Base-by-base conservation (phyloP, 2,113 vertebrate species). In the Oxyura jamaicensis region DNA sequence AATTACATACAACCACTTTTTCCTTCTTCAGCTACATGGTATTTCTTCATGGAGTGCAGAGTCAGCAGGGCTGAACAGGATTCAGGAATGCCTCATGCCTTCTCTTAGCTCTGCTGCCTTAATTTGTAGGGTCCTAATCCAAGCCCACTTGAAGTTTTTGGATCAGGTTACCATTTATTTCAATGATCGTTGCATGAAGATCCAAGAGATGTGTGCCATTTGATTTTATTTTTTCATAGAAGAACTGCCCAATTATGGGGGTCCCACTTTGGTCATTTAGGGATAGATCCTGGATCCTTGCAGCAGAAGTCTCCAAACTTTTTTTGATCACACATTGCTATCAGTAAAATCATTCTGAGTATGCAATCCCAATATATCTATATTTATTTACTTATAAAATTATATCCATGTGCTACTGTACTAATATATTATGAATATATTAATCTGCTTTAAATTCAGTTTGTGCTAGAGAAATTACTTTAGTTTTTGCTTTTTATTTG, bases 371-470 rank as follows among this genome's bases (percentile, higher is more conserved):
- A 17, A 4, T 67, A 13, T 63, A 50, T 39, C 15, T 26, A 33
- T 25, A 58, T 53, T 86, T 73, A 50, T 73, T 62, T 68, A 56
- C n/a, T 11, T 22, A 48, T 48, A 21, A 7, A 66, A 53, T 66
- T 8, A 31, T 29, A 55, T 46, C 52, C 12, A 6, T n/a, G 19
- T 41, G 4, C 15, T 62, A 35, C 20, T 58, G 19, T 67, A 18
- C 12, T 67, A 39, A 71, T 60, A 36, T 6, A 42, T 89, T 50
- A 48, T 48, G 20, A 48, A 48, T 48, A 48, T 48, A 48, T 48
- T 48, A 48, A 48, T 48, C 28, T 93, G 31, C 31, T 93, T 86
- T 71, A 88, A 84, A 76, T 75, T 93, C 88, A 91, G 46, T n/a
- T 86, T 91, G 46, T 44, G 42, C 73, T 88, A 46, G 36, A 90